A percentile compares a stretch with the other conserved stretches of the same genome.
Conservation (phyloP, 2,888 invertebrate species). For the Apotomis betuletana region DNA sequence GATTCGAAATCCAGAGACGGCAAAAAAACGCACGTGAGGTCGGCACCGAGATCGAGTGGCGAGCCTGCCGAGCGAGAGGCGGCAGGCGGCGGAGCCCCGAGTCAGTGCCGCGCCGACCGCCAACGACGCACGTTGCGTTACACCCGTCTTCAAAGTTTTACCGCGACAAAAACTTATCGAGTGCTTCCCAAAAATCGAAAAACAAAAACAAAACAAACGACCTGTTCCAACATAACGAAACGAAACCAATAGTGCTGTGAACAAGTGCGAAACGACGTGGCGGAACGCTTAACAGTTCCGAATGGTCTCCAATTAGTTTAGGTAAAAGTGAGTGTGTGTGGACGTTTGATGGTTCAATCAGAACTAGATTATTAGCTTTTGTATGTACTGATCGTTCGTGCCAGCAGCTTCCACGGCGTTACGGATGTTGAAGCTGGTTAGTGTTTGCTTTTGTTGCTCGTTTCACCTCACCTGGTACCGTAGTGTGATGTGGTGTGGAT, state of each 20-base stretch:
- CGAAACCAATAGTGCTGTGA: conserved; percentile 73
- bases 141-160: conserved; percentile 52
- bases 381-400: conserved; percentile 59
- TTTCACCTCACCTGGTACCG: conserved; percentile 47
- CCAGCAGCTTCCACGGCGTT: conserved; percentile 56
- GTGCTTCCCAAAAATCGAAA: conserved; percentile 59
- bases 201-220: conserved; percentile 58
- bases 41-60: conserved; percentile 57
- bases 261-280: conserved; percentile 70
- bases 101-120: conserved; percentile 69
- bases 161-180: conserved; percentile 59
- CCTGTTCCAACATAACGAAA: conserved; percentile 52
- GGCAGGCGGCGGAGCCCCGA: neutral
- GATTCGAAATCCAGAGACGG: conserved; percentile 58
- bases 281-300: conserved; percentile 73
- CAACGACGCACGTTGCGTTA: conserved; percentile 58
- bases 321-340: conserved; percentile 81
- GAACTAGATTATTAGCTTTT: conserved; percentile 69
- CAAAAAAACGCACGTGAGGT: conserved; percentile 63
- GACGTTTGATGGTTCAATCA: conserved; percentile 75
- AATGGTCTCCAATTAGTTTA: conserved; percentile 77
- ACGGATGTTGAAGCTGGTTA: conserved; percentile 79
- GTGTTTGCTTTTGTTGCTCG: conserved; percentile 54
- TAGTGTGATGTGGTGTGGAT: conserved; percentile 23
- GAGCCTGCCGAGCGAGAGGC: conserved; percentile 52